Evolutionary conservation across 2,797 vertebrate genomes (phyloP).

Genomic region (Danio jaintianensis): DNA sequence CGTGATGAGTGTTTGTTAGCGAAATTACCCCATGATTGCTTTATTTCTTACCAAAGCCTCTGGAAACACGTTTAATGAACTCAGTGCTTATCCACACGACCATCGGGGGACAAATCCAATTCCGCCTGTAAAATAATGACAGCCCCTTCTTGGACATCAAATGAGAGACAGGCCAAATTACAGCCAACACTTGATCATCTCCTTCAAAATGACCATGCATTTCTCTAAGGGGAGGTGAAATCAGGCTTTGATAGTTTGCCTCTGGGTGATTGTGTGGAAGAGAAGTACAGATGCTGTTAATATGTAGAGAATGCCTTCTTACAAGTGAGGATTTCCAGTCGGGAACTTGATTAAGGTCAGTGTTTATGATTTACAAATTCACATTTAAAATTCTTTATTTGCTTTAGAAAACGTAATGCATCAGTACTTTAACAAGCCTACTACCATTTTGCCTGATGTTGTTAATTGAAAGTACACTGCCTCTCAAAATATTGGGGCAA

Average conservation of each 20-base stretch:
- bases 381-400: neutral
- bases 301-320: neutral
- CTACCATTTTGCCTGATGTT: too few relatives aligned
- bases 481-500: too few relatives aligned
- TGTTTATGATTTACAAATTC: neutral
- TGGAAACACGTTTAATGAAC: conserved; percentile 76
- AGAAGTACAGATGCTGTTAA: conserved; percentile 25
- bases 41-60: conserved; percentile 73
- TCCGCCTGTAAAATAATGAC: conserved; percentile 63
- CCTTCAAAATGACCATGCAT: conserved; percentile 39
- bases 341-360: neutral
- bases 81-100: conserved; percentile 76
- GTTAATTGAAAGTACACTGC: too few relatives aligned
- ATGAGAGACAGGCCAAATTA: conserved; percentile 57
- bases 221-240: conserved; percentile 25
- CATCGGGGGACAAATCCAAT: conserved; percentile 75
- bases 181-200: conserved; percentile 54
- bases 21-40: conserved; percentile 78
- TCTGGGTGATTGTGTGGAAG: neutral
- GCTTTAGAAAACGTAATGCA: neutral
- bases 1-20: conserved; percentile 76
- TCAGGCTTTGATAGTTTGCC: conserved; percentile 26
- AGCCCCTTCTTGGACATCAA: conserved; percentile 40
- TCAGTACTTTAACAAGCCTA: too few relatives aligned
- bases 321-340: neutral